Percentiles rank a stretch among this genome's conserved stretches.
These are phyloP conservation scores for Xestoiulus laeticollis DNA, from an alignment of 2,888 invertebrate genomes.

Conservation along the genomic window DNA sequence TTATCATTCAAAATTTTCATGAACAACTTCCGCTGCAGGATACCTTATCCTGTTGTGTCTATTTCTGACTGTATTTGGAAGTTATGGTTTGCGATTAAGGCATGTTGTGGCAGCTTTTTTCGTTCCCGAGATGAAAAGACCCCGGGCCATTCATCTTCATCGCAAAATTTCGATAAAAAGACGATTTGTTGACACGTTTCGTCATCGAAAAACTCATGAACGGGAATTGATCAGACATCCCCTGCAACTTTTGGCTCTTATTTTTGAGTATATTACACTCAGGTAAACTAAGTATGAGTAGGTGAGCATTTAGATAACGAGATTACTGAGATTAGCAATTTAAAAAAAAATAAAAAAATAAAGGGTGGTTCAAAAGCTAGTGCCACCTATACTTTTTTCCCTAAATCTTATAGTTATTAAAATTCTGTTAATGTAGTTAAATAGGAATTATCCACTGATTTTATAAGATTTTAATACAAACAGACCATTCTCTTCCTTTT, in stretches of 20 bases:
- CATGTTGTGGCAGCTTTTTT: slow-evolving; percentile 45
- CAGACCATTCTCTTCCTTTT: too few relatives aligned
- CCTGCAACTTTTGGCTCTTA: neutral
- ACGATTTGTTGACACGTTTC: neutral
- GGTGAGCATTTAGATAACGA: too few relatives aligned
- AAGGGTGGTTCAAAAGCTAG: too few relatives aligned
- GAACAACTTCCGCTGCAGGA: neutral
- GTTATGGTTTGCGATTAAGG: slow-evolving; percentile 45
- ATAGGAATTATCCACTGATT: too few relatives aligned
- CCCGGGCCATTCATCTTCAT: slow-evolving; percentile 46
- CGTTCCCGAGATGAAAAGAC: slow-evolving; percentile 34
- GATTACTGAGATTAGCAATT: too few relatives aligned
- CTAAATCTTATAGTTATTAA: too few relatives aligned
- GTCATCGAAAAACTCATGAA: neutral
- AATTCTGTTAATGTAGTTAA: too few relatives aligned
- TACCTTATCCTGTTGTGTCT: slow-evolving; percentile 5
- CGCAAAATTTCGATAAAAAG: slow-evolving; percentile 45
- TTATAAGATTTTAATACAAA: too few relatives aligned
- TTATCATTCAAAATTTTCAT: neutral
- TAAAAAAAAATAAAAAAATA: too few relatives aligned
- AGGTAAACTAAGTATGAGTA: too few relatives aligned
- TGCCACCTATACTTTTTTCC: too few relatives aligned
- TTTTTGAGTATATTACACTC: slow-evolving; percentile 5
- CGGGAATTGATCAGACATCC: slow-evolving; percentile 39
- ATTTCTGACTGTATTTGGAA: slow-evolving; percentile 38